Percentiles rank a stretch among this genome's conserved stretches.
phyloP scores from a whole-genome alignment of 53 echinoderm and acorn worm genomes.

The Paelopatides confundens region DNA sequence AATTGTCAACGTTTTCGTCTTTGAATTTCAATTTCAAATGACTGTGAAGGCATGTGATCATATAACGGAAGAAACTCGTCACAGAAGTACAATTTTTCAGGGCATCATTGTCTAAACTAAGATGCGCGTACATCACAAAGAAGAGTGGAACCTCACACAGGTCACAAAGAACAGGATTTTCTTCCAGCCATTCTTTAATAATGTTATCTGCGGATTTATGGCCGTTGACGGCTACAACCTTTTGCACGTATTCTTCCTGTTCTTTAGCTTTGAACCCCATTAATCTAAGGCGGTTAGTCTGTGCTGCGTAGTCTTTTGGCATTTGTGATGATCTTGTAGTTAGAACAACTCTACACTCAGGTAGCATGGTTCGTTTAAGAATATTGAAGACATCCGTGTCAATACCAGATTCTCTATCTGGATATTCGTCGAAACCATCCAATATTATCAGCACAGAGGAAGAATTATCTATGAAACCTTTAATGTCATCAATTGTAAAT shows the following conservation, averaged over 20 bases:
- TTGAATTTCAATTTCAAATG: not conserved
- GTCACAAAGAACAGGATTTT: not conserved
- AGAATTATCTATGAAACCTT: not conserved
- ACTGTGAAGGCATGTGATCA: not conserved
- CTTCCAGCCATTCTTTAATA: not conserved
- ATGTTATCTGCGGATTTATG: not conserved
- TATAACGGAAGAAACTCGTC: slow-evolving; percentile 9
- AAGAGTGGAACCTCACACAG: not conserved
- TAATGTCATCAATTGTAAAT: not conserved
- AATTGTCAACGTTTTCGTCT: not conserved
- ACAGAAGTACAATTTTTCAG: not conserved
- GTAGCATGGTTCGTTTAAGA: not conserved
- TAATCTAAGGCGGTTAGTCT: not conserved
- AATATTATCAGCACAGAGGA: not conserved
- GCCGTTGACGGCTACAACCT: not conserved
- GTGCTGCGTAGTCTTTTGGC: not conserved
- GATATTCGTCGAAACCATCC: not conserved
- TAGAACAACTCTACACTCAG: not conserved
- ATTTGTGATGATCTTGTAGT: not conserved
- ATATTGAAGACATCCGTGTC: not conserved
- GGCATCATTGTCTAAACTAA: not conserved
- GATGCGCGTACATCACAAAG: not conserved
- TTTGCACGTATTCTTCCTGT: not conserved
- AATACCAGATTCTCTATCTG: not conserved
- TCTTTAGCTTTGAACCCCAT: not conserved